phyloP scores from a whole-genome alignment of 2,113 vertebrate species.

The Hydropotes inermis region DNA sequence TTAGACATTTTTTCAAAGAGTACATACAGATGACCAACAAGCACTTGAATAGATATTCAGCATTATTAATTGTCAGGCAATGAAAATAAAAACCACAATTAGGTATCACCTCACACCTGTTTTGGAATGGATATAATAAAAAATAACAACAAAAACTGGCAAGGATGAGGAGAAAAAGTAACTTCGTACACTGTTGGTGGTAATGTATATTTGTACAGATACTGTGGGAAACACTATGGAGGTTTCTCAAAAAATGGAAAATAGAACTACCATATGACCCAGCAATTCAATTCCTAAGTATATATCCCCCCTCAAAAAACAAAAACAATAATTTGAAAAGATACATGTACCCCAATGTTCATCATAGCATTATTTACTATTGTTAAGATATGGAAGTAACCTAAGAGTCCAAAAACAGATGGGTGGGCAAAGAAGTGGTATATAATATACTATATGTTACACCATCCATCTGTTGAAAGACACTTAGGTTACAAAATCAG shows the following conservation, averaged over 20 bases:
- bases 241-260: not conserved
- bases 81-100: not conserved
- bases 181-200: not conserved
- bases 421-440: not conserved
- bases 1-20: not conserved
- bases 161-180: not conserved
- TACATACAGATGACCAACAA: not conserved
- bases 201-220: not conserved
- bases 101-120: not conserved
- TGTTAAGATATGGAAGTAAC: not conserved
- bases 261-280: not conserved
- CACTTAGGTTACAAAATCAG: not conserved
- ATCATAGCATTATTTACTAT: not conserved
- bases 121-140: not conserved
- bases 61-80: not conserved
- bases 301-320: not conserved
- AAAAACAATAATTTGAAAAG: not conserved
- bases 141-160: not conserved
- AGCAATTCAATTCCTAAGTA: not conserved
- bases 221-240: not conserved
- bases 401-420: not conserved
- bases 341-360: not conserved
- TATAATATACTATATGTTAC: not conserved
- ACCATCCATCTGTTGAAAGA: not conserved
- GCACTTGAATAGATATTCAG: not conserved